Evolutionary conservation across 2,888 invertebrate genomes (phyloP), one percentile per base, ranked within the genome.

Genomic region (Quadriops clusia): DNA sequence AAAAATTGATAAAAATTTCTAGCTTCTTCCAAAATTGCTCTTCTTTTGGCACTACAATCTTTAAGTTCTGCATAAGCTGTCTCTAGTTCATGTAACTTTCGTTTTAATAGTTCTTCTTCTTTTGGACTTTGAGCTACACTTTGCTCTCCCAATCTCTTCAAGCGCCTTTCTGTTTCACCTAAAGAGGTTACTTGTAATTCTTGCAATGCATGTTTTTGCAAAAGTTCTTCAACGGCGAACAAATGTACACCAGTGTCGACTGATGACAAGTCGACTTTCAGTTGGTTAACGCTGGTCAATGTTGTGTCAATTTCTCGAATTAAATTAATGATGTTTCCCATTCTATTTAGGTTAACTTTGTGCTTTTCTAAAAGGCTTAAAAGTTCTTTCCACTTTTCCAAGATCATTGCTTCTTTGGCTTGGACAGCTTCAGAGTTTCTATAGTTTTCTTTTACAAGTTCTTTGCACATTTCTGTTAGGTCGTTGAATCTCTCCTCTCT

Each of bases 1-100:
- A 94, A 65, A 63, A 97, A 94, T 61, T 94, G 91, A 64, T 84
- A 94, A 50, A 91, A 85, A 52, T 87, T 85, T 35, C 91, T 70
- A 0, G 93, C 90, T 50, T 94, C 91, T 57, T 95, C 93, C 8
- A 98, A 64, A 8, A 84, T 70, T 1, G 77, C 78, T 39, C 89
- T 79, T 5, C 93, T 73, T 45, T 77, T 77, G 31, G 79, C 77
- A 22, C 80, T 79, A 18, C 78, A 72, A 24, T 78, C 74, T 75
- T 77, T 46, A 27, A 60, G 41, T 29, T 56, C 52, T 33, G 79
- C 74, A 49, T 86, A 85, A 3, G 82, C 79, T 5, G 72, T 68
- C 41, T 86, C 80, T 25, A 95, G 67, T 41, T 78, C 77, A 34
- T 76, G 74, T 3, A 89, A 63, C 42, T 78, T 77, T 42, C 78